Base-by-base conservation (phyloP, 2,113 vertebrate species). In the Nettapus auritus region DNA sequence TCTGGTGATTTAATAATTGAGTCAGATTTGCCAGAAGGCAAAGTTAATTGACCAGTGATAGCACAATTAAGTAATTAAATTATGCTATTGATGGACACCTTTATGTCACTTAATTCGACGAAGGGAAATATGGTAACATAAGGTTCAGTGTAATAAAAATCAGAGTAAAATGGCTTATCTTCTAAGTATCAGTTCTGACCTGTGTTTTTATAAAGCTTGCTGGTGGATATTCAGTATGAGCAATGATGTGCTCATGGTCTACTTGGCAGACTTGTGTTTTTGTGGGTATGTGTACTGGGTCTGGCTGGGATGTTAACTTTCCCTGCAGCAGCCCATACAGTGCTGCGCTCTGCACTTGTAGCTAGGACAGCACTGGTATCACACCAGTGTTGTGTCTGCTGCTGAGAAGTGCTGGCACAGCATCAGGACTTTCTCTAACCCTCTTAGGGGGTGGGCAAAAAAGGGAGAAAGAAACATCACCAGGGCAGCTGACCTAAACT, bases 251-350 rank as follows among this genome's bases (percentile, higher is more conserved):
- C n/a, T n/a, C 4, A 0, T 10, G 16, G 14, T 56, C 33, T 69
- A 0, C 28, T 79, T 0, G 1, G 17, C 26, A 48, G 12, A 4
- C 16, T 14, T 80, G 13, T 33, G 1, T 40, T 40, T 80, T 34
- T 67, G 20, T 6, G 7, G 5, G 4, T n/a, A 1, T 66, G 44
- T 46, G 25, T n/a, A n/a, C n/a, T n/a, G n/a, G n/a, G n/a, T n/a
- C n/a, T n/a, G n/a, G n/a, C n/a, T n/a, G n/a, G n/a, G n/a, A n/a
- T n/a, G n/a, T n/a, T n/a, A n/a, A n/a, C n/a, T n/a, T n/a, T n/a
- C n/a, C n/a, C n/a, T n/a, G n/a, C n/a, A n/a, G n/a, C n/a, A n/a
- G n/a, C n/a, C n/a, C n/a, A n/a, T n/a, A n/a, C n/a, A n/a, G n/a
- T n/a, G n/a, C n/a, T n/a, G n/a, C n/a, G n/a, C n/a, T n/a, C n/a